Conservation (phyloP, 2,797 vertebrate genomes). For the Nothura maculosa region DNA sequence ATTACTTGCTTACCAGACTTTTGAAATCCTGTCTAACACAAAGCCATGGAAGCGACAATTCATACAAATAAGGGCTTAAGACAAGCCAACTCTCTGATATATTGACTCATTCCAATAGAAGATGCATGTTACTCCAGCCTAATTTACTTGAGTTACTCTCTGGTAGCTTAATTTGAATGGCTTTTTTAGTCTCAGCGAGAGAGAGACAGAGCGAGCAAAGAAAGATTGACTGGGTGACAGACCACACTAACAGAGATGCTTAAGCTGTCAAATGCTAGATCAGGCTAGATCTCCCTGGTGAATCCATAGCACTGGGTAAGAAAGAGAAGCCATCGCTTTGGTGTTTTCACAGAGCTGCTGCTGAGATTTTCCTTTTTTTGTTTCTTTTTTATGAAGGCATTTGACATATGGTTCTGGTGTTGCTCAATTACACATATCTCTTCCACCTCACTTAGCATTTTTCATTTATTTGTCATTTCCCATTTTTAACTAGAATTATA, state of each 20-base stretch:
- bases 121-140: background rate
- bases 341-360: conserved; percentile 44
- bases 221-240: conserved; percentile 12
- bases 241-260: conserved; percentile 41
- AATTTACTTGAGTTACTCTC: conserved; percentile 53
- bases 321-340: background rate
- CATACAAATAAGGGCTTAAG: conserved; percentile 31
- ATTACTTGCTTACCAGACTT: conserved; percentile 1
- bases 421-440: conserved; percentile 75
- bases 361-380: conserved; percentile 34
- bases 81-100: background rate
- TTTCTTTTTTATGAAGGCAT: conserved; percentile 51
- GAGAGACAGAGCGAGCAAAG: background rate
- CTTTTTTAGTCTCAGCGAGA: background rate
- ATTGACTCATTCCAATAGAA: background rate
- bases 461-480: conserved; percentile 79
- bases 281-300: conserved; percentile 43
- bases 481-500: conserved; percentile 73
- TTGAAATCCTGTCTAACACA: conserved; percentile 2
- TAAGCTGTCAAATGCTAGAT: conserved; percentile 64
- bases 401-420: conserved; percentile 64
- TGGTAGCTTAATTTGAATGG: conserved; percentile 39
- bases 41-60: conserved; percentile 30
- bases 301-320: conserved; percentile 26
- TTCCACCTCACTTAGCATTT: conserved; percentile 75